phyloP scores from a whole-genome alignment of 2,888 invertebrate species.

The Apamea monoglypha region DNA sequence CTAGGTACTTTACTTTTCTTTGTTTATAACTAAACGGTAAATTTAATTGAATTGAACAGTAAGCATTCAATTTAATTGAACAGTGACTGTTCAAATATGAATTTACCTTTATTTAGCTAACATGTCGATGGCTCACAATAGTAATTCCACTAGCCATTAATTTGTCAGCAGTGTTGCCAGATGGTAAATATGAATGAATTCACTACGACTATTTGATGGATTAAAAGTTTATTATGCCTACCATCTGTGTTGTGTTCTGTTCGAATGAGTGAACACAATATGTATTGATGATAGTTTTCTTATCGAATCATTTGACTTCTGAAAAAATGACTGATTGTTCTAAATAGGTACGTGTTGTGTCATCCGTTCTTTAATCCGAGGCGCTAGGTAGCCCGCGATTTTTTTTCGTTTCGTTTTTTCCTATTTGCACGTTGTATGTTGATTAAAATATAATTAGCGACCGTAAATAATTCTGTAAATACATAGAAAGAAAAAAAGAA shows the following conservation, averaged over 20 bases:
- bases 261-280: background rate
- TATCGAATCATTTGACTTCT: background rate
- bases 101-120: conserved; percentile 50
- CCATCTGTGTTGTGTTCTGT: background rate
- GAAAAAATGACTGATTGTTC: no score
- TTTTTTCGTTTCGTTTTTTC: no score
- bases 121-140: conserved; percentile 53
- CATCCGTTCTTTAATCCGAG: no score
- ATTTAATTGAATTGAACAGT: conserved; percentile 30
- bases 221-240: conserved; percentile 28
- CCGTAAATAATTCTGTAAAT: no score
- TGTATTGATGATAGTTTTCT: background rate
- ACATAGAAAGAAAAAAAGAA: no score
- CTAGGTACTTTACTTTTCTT: background rate
- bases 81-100: conserved; percentile 39
- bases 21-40: conserved; percentile 28
- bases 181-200: conserved; percentile 38
- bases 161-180: conserved; percentile 49
- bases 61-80: conserved; percentile 35
- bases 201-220: conserved; percentile 26
- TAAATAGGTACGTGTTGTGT: no score
- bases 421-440: no score
- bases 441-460: no score
- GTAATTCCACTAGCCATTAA: conserved; percentile 71
- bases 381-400: no score